phyloP scores from a whole-genome alignment of 2,888 invertebrate genomes.

The Acleris laterana region DNA sequence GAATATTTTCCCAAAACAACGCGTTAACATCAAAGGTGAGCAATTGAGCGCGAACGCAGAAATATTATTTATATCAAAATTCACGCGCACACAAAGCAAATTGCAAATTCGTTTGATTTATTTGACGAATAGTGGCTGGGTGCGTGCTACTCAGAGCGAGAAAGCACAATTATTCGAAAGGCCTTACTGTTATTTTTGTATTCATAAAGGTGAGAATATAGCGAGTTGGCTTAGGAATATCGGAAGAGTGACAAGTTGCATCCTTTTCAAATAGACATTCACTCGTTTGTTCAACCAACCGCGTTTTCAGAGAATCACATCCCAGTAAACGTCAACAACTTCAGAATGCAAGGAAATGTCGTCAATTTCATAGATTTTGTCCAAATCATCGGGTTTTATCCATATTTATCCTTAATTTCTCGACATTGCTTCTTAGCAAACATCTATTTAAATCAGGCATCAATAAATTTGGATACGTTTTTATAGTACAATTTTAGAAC shows the following conservation, averaged over 20 bases:
- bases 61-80: conserved; percentile 43
- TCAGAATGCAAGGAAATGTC: no score
- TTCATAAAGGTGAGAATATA: neutral
- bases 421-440: no score
- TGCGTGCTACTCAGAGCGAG: conserved; percentile 45
- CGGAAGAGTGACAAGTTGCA: no score
- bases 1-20: conserved; percentile 7
- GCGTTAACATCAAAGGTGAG: conserved; percentile 23
- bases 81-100: conserved; percentile 44
- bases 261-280: no score
- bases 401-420: no score
- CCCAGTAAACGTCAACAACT: no score
- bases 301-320: no score
- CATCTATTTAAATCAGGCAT: no score
- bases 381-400: no score
- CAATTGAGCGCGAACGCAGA: conserved; percentile 8
- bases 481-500: neutral
- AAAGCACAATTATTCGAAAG: conserved; percentile 55
- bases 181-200: conserved; percentile 34
- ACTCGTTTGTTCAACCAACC: no score
- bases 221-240: neutral
- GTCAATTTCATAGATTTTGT: no score
- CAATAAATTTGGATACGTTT: no score
- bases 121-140: conserved; percentile 54
- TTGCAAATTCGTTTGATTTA: conserved; percentile 63